Evolutionary conservation across 1,140 invertebrate species (phyloP), one percentile per base, ranked within the genome.

Genomic region (Drosophila aff.): DNA sequence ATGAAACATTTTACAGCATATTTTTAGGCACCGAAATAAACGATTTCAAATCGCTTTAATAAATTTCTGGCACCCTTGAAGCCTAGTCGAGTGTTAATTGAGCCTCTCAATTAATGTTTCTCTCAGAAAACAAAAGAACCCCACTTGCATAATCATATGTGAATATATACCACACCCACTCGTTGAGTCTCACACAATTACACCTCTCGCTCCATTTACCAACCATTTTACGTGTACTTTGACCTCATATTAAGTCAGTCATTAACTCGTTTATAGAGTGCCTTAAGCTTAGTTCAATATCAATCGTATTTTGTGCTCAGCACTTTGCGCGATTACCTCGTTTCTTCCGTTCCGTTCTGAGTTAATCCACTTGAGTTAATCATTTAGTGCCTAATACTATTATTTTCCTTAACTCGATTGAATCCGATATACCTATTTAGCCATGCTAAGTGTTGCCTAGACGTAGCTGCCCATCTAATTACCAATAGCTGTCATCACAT

Each of bases 241-340:
- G 46, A 77, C 21, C 60, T 73, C 33, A 74, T 53, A 61, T 28
- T 53, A 66, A 59, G 52, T 43, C 62, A 76, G 79, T 49, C 64
- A 75, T 66, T 52, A 60, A 62, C 38, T 66, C 52, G 55, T 65
- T 49, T 61, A 63, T 63, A 57, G 49, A 79, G 65, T 41, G 69
- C 67, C 74, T 64, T 71, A 52, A 62, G 66, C 59, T 78, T 77
- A 73, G 40, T 75, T 66, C 60, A 76, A 69, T 59, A 69, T 50
- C 28, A 79, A 82, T 71, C 52, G 63, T 87, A 64, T 61, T 61
- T 76, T 73, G 76, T 72, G 79, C 83, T 82, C 81, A 66, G 72
- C 67, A 76, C 86, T 78, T 69, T 64, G 28, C 73, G 81, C 78
- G 65, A 55, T 16, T 81, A 81, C 18, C 59, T 80, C 9, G 44